These are phyloP conservation scores for Sinelater perroti DNA, from an alignment of 2,888 invertebrate species.

Conservation along the genomic window DNA sequence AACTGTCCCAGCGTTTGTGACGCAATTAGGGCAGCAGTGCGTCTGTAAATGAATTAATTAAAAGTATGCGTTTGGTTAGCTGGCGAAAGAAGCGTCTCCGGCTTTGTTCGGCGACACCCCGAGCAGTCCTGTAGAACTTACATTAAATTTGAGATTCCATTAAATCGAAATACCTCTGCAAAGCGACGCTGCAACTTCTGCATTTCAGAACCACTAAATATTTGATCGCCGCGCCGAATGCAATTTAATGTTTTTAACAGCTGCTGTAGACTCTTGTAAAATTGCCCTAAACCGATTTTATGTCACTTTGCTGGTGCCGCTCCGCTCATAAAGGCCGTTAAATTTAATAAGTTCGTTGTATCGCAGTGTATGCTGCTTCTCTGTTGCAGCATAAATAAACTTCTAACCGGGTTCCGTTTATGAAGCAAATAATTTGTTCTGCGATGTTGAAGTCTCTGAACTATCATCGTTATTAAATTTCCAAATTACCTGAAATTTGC, in stretches of 20 bases:
- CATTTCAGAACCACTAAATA: slow-evolving; percentile 11
- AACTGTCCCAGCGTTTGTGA: no score
- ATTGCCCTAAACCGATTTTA: slow-evolving; percentile 10
- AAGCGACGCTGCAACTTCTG: not conserved
- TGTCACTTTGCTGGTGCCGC: slow-evolving; percentile 5
- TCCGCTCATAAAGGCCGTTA: slow-evolving; percentile 7
- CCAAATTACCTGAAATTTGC: no score
- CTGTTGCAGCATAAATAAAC: no score
- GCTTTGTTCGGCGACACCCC: no score
- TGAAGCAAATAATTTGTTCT: no score
- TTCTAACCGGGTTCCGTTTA: no score
- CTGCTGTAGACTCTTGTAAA: slow-evolving; percentile 4
- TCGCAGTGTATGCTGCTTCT: not conserved
- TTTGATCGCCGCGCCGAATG: slow-evolving; percentile 14
- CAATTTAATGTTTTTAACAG: slow-evolving; percentile 10
- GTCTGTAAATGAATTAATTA: no score
- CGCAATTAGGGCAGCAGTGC: no score
- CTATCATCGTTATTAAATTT: no score
- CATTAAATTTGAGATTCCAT: not conserved
- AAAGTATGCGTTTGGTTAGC: no score
- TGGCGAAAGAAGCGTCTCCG: no score
- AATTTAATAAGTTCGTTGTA: slow-evolving; percentile 10
- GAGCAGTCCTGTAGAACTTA: not conserved
- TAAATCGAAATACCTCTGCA: not conserved
- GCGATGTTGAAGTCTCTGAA: no score